A percentile compares a stretch with the other conserved stretches of the same genome.
These are phyloP conservation scores for Aegithalos caudatus DNA, from an alignment of 2,113 vertebrate genomes.

Conservation along the genomic window DNA sequence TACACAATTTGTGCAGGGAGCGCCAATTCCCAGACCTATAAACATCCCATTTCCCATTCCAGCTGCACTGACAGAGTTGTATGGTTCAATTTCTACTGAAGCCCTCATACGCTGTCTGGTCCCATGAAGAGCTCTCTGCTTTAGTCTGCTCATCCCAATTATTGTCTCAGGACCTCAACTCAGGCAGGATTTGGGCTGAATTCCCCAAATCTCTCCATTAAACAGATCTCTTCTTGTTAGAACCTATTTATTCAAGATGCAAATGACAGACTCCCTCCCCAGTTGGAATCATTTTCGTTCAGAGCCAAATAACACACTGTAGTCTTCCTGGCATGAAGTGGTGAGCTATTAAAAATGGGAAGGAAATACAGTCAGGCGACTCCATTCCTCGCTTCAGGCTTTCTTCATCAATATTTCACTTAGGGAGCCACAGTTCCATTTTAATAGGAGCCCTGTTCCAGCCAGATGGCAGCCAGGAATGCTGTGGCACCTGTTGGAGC, in stretches of 20 bases:
- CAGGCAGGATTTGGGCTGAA: conserved; percentile 29
- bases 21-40: conserved; percentile 39
- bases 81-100: conserved; percentile 46
- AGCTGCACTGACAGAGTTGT: conserved; percentile 44
- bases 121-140: conserved; percentile 28
- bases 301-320: conserved; percentile 25
- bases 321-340: conserved; percentile 4
- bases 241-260: conserved; percentile 55
- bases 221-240: conserved; percentile 49
- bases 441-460: background rate
- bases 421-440: background rate
- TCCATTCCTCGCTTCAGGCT: conserved; percentile 31
- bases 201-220: conserved; percentile 57
- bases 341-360: conserved; percentile 46
- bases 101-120: conserved; percentile 27
- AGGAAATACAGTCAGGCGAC: conserved; percentile 20
- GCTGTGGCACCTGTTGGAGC: background rate
- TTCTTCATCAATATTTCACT: conserved; percentile 61
- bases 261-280: conserved; percentile 47
- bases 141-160: conserved; percentile 48
- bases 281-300: conserved; percentile 24
- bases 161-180: conserved; percentile 43
- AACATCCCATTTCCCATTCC: conserved; percentile 38
- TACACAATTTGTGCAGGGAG: conserved; percentile 33
- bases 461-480: background rate